Base-by-base conservation (phyloP, 2,113 vertebrate species). In the Spea multiplicata region DNA sequence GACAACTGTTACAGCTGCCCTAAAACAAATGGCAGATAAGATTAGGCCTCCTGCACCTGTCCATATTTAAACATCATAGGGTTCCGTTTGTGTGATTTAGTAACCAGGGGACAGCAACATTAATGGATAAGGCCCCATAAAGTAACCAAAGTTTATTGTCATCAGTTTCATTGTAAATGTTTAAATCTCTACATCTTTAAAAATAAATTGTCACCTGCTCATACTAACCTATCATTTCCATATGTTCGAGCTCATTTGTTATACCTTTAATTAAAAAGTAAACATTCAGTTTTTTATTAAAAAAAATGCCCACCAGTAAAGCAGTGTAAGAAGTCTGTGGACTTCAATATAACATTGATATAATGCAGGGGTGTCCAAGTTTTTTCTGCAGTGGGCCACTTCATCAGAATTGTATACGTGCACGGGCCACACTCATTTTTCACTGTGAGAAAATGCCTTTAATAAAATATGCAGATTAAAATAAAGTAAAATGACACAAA, bases 31-130 rank as follows among this genome's bases (percentile, higher is more conserved):
- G 59, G 67, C 8, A 47, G 88, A 87, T 89, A 86, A 93, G 91
- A 90, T 92, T 91, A 92, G 90, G 87, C 86, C 80, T 44, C 81
- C 81, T 89, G 90, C 91, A 93, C 92, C 92, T 93, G 92, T 86
- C 90, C 81, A 74, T 88, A 86, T 87, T 90, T 88, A 92, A 92
- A 92, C 82, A 79, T 82, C 82, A 84, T 84, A 82, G 83, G 83
- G 84, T 82, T 81, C 83, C 83, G 84, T 86, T 80, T 80, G 74
- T 79, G 78, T 80, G 82, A 86, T 85, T 86, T 84, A 61, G 78
- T 80, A 74, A 80, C 78, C 52, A 74, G 74, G 71, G 75, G 16
- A 48, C 14, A 80, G 71, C 67, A 80, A 74, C 62, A 44, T 70
- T 52, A 16, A 45, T 61, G 71, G 50, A 66, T n/a, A 71, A 71